These are phyloP conservation scores for Zapornia atra DNA, from an alignment of 2,113 vertebrate species.

Conservation along the genomic window DNA sequence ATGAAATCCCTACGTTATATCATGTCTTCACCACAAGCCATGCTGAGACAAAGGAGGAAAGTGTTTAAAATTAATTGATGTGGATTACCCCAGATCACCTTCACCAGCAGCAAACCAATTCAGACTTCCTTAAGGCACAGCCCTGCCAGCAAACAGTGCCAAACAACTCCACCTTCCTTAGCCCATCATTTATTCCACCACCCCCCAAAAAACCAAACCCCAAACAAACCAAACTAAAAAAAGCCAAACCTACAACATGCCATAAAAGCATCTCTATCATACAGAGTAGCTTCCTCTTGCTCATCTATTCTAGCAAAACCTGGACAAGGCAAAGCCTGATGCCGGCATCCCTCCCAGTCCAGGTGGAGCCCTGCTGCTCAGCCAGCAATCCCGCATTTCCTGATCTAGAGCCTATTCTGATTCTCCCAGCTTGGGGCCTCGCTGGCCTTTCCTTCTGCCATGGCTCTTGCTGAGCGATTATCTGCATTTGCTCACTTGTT, in stretches of 20 bases:
- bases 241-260: not conserved
- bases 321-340: not conserved
- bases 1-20: not conserved
- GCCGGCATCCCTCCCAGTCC: not conserved
- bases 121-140: not conserved
- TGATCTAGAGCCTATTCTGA: not conserved
- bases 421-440: not conserved
- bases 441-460: not conserved
- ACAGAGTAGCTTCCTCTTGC: not conserved
- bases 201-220: not conserved
- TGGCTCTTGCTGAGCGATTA: not conserved
- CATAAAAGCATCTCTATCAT: not conserved
- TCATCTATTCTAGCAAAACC: not conserved
- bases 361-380: not conserved
- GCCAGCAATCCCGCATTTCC: not conserved
- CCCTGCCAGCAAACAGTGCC: not conserved
- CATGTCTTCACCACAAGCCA: not conserved
- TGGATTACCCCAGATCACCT: not conserved
- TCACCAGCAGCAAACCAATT: not conserved
- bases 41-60: not conserved
- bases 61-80: not conserved
- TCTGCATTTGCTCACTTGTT: constrained; percentile 35
- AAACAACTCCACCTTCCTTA: not conserved
- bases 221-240: not conserved
- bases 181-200: not conserved